A percentile compares a stretch with the other conserved stretches of the same genome.
phyloP scores from a whole-genome alignment of 2,888 invertebrate species.

The Tholera decimalis region DNA sequence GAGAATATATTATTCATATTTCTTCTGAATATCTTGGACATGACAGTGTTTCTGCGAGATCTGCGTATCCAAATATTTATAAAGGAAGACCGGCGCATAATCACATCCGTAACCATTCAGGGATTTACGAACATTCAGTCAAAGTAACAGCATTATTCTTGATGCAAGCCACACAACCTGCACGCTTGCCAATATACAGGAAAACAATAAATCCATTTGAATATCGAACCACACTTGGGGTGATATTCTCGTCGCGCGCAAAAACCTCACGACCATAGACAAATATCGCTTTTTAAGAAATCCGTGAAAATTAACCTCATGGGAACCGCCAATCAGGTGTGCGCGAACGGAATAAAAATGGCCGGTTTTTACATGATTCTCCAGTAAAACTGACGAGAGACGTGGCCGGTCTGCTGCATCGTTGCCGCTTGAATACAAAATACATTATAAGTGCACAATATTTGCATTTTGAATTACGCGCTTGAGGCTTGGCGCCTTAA shows the following conservation, averaged over 20 bases:
- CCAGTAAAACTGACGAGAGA: slow-evolving; percentile 88
- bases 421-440: slow-evolving; percentile 87
- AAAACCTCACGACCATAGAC: slow-evolving; percentile 71
- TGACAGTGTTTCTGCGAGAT: slow-evolving; percentile 32
- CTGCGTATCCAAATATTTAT: slow-evolving; percentile 51
- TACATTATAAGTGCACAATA: slow-evolving; percentile 88
- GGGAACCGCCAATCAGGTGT: slow-evolving; percentile 88
- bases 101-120: slow-evolving; percentile 45
- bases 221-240: slow-evolving; percentile 53
- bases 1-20: slow-evolving; percentile 20
- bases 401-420: slow-evolving; percentile 81
- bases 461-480: slow-evolving; percentile 91
- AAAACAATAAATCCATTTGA: slow-evolving; percentile 58
- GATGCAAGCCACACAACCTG: slow-evolving; percentile 50
- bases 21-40: slow-evolving; percentile 29
- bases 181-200: slow-evolving; percentile 51
- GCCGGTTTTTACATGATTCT: slow-evolving; percentile 89
- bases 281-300: slow-evolving; percentile 77
- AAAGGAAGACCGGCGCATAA: slow-evolving; percentile 51
- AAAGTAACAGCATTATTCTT: slow-evolving; percentile 50
- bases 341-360: slow-evolving; percentile 88
- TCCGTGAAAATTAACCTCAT: slow-evolving; percentile 89
- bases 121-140: slow-evolving; percentile 51
- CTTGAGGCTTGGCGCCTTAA: slow-evolving; percentile 78
- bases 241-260: slow-evolving; percentile 57